phyloP scores from a whole-genome alignment of 2,888 invertebrate genomes.

The Mesorhabditis sp. region DNA sequence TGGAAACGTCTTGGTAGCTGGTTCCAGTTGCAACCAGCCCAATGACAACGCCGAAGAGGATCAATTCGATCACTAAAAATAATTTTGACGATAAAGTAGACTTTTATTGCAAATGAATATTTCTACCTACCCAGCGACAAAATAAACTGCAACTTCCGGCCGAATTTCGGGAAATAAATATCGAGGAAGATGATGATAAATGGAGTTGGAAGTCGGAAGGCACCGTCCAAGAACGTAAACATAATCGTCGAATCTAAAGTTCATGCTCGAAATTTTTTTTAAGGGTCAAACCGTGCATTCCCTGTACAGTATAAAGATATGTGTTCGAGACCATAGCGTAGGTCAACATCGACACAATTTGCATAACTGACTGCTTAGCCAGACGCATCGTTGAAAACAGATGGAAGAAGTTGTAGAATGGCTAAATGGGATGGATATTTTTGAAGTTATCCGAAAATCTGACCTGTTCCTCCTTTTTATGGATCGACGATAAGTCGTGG shows the following conservation, averaged over 20 bases:
- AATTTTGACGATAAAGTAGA: background rate
- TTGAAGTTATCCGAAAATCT: no score
- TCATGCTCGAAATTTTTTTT: background rate
- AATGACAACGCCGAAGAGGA: conserved; percentile 37
- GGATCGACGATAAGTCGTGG: conserved; percentile 35
- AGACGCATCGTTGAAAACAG: conserved; percentile 32
- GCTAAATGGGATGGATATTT: no score
- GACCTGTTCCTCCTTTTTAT: conserved; percentile 29
- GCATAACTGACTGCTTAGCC: conserved; percentile 49
- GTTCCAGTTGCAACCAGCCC: conserved; percentile 33
- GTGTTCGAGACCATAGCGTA: conserved; percentile 48
- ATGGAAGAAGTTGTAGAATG: conserved; percentile 47
- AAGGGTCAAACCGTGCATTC: conserved; percentile 28
- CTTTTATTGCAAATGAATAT: background rate
- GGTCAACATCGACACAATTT: conserved; percentile 50
- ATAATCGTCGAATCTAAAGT: conserved; percentile 41
- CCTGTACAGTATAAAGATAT: conserved; percentile 40
- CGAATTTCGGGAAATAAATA: conserved; percentile 39
- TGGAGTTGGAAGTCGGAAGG: conserved; percentile 44
- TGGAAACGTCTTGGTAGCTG: conserved; percentile 15
- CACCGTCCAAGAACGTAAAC: conserved; percentile 47
- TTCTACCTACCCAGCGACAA: conserved; percentile 31
- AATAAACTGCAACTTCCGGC: conserved; percentile 45
- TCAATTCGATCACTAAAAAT: conserved; percentile 22
- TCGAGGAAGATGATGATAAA: conserved; percentile 46